Evolutionary conservation across 30 jellyfish, hydroid and myxozoan genomes (phyloP).

Genomic region (Haliclystus octoradiatus): DNA sequence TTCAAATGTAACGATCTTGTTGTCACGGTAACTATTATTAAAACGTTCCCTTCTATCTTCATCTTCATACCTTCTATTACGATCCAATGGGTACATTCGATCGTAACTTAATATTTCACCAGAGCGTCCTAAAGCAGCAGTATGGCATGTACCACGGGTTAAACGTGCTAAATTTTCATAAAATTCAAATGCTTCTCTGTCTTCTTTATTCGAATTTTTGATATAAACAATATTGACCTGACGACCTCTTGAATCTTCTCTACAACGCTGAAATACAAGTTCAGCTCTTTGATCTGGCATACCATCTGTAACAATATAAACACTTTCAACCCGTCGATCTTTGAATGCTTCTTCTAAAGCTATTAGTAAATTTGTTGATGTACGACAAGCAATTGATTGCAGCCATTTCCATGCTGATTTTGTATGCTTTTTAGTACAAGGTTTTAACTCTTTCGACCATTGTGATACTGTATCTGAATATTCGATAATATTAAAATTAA

Average conservation of each 20-base stretch:
- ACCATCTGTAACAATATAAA: background rate
- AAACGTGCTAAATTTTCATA: background rate
- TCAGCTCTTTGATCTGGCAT: background rate
- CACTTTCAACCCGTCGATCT: background rate
- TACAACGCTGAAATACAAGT: background rate
- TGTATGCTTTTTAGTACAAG: background rate
- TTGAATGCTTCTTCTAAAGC: background rate
- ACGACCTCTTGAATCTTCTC: background rate
- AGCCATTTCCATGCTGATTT: background rate
- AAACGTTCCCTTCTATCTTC: background rate
- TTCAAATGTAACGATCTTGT: background rate
- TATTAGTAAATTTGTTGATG: background rate
- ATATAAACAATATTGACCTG: background rate
- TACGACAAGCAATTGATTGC: background rate
- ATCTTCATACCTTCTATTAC: background rate
- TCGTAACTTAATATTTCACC: background rate
- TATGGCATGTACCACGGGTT: background rate
- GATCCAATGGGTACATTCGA: background rate
- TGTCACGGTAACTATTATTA: background rate
- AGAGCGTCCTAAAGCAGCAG: background rate
- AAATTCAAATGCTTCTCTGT: background rate
- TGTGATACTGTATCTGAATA: background rate
- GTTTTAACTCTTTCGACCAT: background rate
- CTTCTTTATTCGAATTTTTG: background rate
- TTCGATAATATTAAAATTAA: background rate